Percentiles rank a stretch among this genome's conserved stretches.
Evolutionary conservation across 2,113 vertebrate species (phyloP).

Genomic region (Pavo muticus): DNA sequence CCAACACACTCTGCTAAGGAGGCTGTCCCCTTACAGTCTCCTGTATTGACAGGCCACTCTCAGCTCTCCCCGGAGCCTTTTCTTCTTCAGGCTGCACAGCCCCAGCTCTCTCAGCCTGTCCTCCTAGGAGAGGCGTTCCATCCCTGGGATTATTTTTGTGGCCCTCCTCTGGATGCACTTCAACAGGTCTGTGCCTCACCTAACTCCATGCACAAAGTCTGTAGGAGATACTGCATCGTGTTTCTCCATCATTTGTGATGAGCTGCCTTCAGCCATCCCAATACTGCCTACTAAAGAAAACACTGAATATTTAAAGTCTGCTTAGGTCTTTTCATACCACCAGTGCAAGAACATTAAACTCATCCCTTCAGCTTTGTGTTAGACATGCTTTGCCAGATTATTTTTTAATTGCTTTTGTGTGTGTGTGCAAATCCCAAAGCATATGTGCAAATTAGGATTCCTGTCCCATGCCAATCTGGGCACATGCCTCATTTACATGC

Average conservation of each 20-base stretch:
- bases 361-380: not conserved
- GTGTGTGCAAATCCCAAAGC: not conserved
- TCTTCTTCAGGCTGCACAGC: too few species aligned
- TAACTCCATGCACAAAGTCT: not conserved
- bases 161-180: too few species aligned
- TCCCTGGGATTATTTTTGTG: too few species aligned
- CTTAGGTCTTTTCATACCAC: not conserved
- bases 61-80: too few species aligned
- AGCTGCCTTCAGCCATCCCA: not conserved
- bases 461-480: not conserved
- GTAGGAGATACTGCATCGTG: not conserved
- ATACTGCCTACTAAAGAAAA: not conserved
- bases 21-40: too few species aligned
- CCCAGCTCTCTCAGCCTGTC: too few species aligned
- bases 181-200: not conserved
- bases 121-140: too few species aligned
- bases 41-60: too few species aligned
- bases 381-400: not conserved
- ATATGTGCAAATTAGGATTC: not conserved
- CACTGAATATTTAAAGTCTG: not conserved
- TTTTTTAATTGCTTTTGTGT: conserved; percentile 1
- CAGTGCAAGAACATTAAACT: not conserved
- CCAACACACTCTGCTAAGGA: too few species aligned
- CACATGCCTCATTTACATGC: conserved; percentile 2
- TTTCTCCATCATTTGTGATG: not conserved